Conservation (phyloP, 2,888 invertebrate genomes). For the Mesorhabditis sp. region DNA sequence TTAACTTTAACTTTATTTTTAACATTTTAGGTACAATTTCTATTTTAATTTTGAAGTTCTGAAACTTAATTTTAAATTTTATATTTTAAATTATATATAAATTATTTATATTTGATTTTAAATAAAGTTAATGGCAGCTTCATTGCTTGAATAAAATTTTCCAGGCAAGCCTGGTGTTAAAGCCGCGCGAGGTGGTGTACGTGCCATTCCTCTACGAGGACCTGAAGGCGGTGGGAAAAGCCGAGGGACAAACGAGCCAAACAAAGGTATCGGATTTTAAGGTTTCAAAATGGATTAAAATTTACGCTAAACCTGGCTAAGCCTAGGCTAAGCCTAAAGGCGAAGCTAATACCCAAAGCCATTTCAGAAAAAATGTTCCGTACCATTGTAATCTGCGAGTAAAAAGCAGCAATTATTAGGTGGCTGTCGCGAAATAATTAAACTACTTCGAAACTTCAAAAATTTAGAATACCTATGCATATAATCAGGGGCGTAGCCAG, state of each 20-base stretch:
- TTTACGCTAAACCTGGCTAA: too few species aligned
- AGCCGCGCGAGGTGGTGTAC: slow-evolving; percentile 46
- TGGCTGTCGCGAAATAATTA: too few species aligned
- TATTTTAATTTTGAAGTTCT: neutral
- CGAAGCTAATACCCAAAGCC: too few species aligned
- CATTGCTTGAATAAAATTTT: neutral
- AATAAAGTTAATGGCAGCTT: neutral
- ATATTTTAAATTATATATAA: neutral
- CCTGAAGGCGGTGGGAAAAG: slow-evolving; percentile 11
- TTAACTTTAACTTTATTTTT: too few species aligned
- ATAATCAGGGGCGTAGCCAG: too few species aligned
- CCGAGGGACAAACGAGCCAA: slow-evolving; percentile 8
- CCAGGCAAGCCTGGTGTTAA: slow-evolving; percentile 14
- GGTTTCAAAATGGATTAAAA: too few species aligned
- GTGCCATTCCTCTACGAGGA: slow-evolving; percentile 34
- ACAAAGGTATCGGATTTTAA: slow-evolving; percentile 9
- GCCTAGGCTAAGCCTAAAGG: too few species aligned
- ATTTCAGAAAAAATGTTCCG: too few species aligned
- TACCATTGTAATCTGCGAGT: too few species aligned
- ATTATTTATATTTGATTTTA: neutral
- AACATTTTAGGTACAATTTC: too few species aligned
- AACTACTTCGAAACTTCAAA: too few species aligned
- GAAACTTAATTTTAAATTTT: neutral
- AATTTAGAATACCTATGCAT: neutral
- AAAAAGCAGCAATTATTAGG: too few species aligned